phyloP scores from a whole-genome alignment of 2,888 invertebrate genomes.

The Nezara viridula region DNA sequence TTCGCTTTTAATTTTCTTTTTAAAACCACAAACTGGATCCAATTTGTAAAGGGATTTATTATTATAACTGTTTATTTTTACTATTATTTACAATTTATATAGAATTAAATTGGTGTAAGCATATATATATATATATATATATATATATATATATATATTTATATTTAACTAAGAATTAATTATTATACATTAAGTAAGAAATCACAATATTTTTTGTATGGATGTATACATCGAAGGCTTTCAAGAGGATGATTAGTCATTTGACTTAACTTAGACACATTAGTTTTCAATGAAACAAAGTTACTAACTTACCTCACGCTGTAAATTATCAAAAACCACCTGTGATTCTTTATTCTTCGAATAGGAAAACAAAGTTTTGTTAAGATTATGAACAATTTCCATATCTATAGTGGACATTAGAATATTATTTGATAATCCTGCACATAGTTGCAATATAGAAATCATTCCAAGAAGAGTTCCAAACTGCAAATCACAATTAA shows the following conservation, averaged over 20 bases:
- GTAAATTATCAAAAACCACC: slow-evolving; percentile 57
- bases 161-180: no score
- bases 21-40: not conserved
- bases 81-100: no score
- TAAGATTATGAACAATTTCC: slow-evolving; percentile 55
- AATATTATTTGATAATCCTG: slow-evolving; percentile 58
- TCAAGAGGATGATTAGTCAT: not conserved
- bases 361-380: slow-evolving; percentile 58
- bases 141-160: no score
- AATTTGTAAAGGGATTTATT: not conserved
- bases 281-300: not conserved
- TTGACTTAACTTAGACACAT: not conserved
- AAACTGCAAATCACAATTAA: slow-evolving; percentile 55
- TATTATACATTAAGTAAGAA: no score
- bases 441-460: slow-evolving; percentile 58
- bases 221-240: not conserved
- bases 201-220: not conserved
- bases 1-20: no score
- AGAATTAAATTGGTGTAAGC: no score
- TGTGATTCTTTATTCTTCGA: not conserved
- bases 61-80: not conserved
- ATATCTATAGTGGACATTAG: slow-evolving; percentile 47
- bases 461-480: slow-evolving; percentile 59
- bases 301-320: slow-evolving; percentile 49
- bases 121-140: no score